Base-by-base conservation (phyloP, 1,140 invertebrate species). In the Achatina immaculata region DNA sequence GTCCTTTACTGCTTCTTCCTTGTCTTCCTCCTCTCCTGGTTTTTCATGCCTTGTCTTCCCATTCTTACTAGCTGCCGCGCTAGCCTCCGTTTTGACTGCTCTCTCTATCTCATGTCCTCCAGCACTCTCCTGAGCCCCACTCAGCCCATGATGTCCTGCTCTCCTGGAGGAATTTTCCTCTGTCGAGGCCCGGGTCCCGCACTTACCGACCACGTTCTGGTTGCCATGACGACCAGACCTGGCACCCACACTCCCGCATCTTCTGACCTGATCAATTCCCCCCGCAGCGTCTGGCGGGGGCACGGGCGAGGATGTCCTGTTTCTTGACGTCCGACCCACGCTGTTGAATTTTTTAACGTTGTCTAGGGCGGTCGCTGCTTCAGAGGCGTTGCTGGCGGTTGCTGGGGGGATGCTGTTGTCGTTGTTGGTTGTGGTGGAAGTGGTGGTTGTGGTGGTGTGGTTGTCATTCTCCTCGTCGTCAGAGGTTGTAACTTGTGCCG, bases 171-270 rank as follows among this genome's bases (percentile, higher is more conserved):
- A 24, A 31, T 40, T 6, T 4, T 71, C 38, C 1, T 71, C 68
- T 24, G 36, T 19, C 42, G 16, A 42, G 24, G 40, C 68, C 36
- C 24, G 3, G 19, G 65, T 66, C 28, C 65, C 28, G 68, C 68
- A 6, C 2, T 4, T 24, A 31, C n/a, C n/a, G 45, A 31, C 72
- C 21, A 19, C 28, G 9, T 1, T 66, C 62, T 68, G 38, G 78
- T 80, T 72, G 68, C 43, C 68, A 80, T 80, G 78, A 43, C 38
- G 38, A 80, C 78, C 45, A 42, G 68, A 42, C 68, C 14, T 40
- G 68, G 24, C n/a, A 42, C 42, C 14, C 2, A n/a, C 68, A 36
- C 0, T 11, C 0, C 31, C 28, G n/a, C n/a, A n/a, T n/a, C n/a
- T n/a, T n/a, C n/a, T n/a, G n/a, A n/a, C n/a, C n/a, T n/a, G n/a